Percentiles rank a stretch among this genome's conserved stretches.
These are phyloP conservation scores for Oncorhynchus keta DNA, from an alignment of 2,113 vertebrate genomes.

Conservation along the genomic window DNA sequence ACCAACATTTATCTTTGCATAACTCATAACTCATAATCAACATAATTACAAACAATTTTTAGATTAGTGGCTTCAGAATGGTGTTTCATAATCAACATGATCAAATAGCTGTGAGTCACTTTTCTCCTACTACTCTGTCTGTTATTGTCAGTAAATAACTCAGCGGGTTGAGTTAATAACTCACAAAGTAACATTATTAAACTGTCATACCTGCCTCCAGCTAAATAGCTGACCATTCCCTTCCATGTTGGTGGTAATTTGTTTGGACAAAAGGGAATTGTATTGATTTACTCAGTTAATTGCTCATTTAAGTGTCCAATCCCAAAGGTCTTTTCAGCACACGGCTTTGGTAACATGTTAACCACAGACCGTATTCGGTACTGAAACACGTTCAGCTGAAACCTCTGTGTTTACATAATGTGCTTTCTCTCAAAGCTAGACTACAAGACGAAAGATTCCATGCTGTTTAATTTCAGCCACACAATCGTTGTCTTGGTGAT, in stretches of 20 bases:
- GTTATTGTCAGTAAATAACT: too few species aligned
- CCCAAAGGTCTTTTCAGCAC: constrained; percentile 55
- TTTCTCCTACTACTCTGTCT: too few species aligned
- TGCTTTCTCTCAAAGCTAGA: not conserved
- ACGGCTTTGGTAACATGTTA: constrained; percentile 46
- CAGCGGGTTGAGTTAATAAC: too few species aligned
- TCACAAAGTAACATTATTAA: not conserved
- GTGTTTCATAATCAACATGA: not conserved
- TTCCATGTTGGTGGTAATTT: constrained; percentile 54
- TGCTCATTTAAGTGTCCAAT: constrained; percentile 56
- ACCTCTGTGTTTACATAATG: not conserved
- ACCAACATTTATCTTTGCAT: too few species aligned
- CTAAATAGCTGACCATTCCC: not conserved
- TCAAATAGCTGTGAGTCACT: too few species aligned
- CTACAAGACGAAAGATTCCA: not conserved
- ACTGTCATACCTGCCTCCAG: not conserved
- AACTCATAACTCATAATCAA: too few species aligned
- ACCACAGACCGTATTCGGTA: not conserved
- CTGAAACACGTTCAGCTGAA: not conserved
- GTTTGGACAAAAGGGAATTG: constrained; percentile 51
- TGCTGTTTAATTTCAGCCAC: not conserved
- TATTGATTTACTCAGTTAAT: constrained; percentile 61
- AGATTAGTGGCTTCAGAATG: not conserved
- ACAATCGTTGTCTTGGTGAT: not conserved
- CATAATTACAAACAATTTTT: too few species aligned